Percentiles rank a stretch among this genome's conserved stretches.
Evolutionary conservation across 2,888 invertebrate genomes (phyloP).

Genomic region (Hirtodrosophila duncani): DNA sequence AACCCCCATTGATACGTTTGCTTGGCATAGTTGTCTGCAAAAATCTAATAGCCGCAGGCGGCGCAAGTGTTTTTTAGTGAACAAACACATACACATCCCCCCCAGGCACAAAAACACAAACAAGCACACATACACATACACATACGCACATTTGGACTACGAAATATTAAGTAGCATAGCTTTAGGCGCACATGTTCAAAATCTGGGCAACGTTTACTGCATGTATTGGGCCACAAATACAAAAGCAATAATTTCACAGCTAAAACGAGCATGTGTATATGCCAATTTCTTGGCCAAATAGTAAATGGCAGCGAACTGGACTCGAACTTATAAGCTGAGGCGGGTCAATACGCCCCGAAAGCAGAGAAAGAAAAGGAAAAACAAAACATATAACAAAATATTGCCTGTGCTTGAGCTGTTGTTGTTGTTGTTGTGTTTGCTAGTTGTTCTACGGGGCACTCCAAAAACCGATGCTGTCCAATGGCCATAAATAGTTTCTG

Average conservation of each 20-base stretch:
- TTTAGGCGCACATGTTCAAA: conserved; percentile 34
- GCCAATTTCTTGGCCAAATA: conserved; percentile 66
- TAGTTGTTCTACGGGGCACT: conserved; percentile 49
- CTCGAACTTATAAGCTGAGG: conserved; percentile 68
- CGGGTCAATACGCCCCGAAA: conserved; percentile 37
- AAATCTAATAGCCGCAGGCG: conserved; percentile 37
- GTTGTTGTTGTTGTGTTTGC: conserved; percentile 55
- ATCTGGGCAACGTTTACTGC: conserved; percentile 4
- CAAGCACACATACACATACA: conserved; percentile 3
- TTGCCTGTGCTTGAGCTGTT: conserved; percentile 23
- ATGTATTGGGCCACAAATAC: conserved; percentile 20
- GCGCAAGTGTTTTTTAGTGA: conserved; percentile 42
- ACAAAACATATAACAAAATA: conserved; percentile 34
- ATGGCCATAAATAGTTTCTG: conserved; percentile 63
- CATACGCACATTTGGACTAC: neutral
- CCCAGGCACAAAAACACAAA: conserved; percentile 5
- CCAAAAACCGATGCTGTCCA: conserved; percentile 45
- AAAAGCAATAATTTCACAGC: conserved; percentile 65
- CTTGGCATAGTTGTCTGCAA: conserved; percentile 9
- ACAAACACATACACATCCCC: conserved; percentile 15
- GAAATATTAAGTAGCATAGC: conserved; percentile 19
- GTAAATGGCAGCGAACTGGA: conserved; percentile 59
- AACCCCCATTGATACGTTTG: conserved; percentile 1
- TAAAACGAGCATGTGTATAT: conserved; percentile 65
- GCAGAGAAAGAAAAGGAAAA: conserved; percentile 1